Conservation (phyloP, 1,140 invertebrate species). For the Apocrypta bakeri region DNA sequence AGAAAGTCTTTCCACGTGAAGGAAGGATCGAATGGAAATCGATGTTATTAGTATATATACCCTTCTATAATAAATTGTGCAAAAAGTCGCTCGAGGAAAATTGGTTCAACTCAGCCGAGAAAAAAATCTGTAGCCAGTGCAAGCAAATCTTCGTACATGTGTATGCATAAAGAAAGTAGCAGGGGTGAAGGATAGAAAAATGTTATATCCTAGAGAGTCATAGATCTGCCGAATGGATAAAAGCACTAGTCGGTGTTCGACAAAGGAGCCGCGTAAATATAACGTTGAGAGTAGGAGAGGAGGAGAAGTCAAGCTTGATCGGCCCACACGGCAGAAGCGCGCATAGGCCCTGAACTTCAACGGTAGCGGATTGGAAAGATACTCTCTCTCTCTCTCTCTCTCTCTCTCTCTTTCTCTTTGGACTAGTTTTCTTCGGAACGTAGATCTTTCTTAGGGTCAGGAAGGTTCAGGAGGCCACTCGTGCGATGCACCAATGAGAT, state of each 20-base stretch:
- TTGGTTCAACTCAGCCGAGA: neutral
- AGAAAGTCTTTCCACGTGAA: neutral
- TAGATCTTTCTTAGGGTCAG: constrained; percentile 56
- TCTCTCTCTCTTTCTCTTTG: constrained; percentile 41
- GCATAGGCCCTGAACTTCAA: neutral
- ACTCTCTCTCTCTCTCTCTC: neutral
- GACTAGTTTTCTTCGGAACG: constrained; percentile 58
- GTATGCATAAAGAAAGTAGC: neutral
- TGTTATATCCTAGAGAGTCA: neutral
- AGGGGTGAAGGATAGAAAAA: neutral
- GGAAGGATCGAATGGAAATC: neutral
- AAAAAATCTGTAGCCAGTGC: too few species aligned
- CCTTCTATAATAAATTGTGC: too few species aligned
- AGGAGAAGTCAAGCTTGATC: constrained; percentile 3
- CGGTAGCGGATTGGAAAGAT: constrained; percentile 13
- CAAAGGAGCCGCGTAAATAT: constrained; percentile 24
- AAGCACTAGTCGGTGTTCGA: constrained; percentile 7
- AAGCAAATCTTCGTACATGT: neutral
- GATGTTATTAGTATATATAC: neutral
- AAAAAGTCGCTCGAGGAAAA: constrained; percentile 1
- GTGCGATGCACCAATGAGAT: constrained; percentile 57
- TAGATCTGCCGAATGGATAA: neutral
- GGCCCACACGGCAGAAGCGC: constrained; percentile 3
- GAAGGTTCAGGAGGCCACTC: constrained; percentile 58
- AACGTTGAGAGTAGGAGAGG: neutral